Evolutionary conservation across 2,888 invertebrate species (phyloP).

Genomic region (Tenthredo distinguenda): DNA sequence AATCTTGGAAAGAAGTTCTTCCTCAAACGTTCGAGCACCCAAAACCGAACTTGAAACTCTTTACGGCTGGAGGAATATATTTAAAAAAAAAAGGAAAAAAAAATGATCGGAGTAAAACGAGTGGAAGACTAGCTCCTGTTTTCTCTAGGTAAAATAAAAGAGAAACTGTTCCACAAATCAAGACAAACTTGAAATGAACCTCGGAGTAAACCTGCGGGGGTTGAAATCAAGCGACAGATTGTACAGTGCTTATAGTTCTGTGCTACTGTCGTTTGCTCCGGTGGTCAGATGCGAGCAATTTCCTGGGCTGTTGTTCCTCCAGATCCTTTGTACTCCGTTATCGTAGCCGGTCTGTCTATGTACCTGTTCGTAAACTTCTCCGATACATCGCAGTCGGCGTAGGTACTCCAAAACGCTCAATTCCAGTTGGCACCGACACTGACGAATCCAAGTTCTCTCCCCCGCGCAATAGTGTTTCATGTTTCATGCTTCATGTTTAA

Average conservation of each 20-base stretch:
- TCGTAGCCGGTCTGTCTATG: not conserved
- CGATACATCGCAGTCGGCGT: constrained; percentile 24
- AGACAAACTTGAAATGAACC: constrained; percentile 4
- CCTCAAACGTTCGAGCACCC: too few relatives aligned
- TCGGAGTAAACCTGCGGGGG: not conserved
- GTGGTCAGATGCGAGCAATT: constrained; percentile 43
- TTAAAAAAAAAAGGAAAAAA: not conserved
- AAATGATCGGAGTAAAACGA: not conserved
- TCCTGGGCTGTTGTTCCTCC: not conserved
- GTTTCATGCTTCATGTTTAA: constrained; percentile 34
- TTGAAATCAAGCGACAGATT: constrained; percentile 9
- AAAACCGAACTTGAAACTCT: too few relatives aligned
- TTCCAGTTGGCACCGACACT: constrained; percentile 38
- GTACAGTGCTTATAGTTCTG: not conserved
- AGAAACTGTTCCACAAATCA: not conserved
- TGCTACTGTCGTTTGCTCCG: constrained; percentile 27
- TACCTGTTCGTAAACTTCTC: constrained; percentile 38
- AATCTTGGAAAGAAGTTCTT: not conserved
- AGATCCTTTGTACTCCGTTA: constrained; percentile 27
- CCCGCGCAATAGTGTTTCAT: constrained; percentile 3
- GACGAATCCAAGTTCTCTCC: constrained; percentile 41
- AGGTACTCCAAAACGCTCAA: constrained; percentile 12
- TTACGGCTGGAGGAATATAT: too few relatives aligned
- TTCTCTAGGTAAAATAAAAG: not conserved
- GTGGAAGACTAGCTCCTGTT: not conserved